phyloP scores from a whole-genome alignment of 2,797 vertebrate genomes.

The Hyperoplus lanceolatus region DNA sequence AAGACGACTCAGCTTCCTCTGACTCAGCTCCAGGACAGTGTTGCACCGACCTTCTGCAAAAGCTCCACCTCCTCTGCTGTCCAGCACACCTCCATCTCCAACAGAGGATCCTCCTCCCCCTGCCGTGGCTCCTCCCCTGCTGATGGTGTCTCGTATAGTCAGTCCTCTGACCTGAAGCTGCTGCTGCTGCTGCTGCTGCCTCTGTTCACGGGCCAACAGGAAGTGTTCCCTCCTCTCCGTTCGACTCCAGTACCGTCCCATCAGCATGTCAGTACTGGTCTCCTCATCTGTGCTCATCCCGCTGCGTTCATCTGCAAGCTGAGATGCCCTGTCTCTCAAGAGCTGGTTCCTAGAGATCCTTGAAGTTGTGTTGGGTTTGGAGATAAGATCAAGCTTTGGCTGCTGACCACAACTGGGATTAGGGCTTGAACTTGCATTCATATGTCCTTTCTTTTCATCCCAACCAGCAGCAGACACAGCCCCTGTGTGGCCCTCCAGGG shows the following conservation, averaged over 20 bases:
- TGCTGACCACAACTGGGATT: slow-evolving; percentile 56
- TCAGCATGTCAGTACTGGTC: slow-evolving; percentile 76
- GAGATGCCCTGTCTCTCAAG: slow-evolving; percentile 83
- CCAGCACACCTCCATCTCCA: slow-evolving; percentile 49
- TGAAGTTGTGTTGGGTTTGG: slow-evolving; percentile 61
- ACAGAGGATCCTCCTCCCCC: slow-evolving; percentile 42
- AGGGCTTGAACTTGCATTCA: slow-evolving; percentile 30
- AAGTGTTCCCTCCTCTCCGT: slow-evolving; percentile 86
- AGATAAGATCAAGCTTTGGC: slow-evolving; percentile 47
- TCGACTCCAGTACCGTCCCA: slow-evolving; percentile 86
- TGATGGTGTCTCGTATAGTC: slow-evolving; percentile 34
- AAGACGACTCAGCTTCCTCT: slow-evolving; percentile 84
- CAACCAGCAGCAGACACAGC: slow-evolving; percentile 37
- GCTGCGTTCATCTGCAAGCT: slow-evolving; percentile 81
- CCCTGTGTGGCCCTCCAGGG: slow-evolving; percentile 79
- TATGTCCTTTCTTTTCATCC: slow-evolving; percentile 59
- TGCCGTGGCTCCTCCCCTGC: slow-evolving; percentile 29
- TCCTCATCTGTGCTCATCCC: slow-evolving; percentile 87
- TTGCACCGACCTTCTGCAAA: slow-evolving; percentile 75
- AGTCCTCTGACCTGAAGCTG: slow-evolving; percentile 71
- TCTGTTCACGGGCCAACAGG: slow-evolving; percentile 81
- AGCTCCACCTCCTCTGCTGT: slow-evolving; percentile 52
- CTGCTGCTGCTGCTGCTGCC: slow-evolving; percentile 80
- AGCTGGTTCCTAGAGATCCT: slow-evolving; percentile 81
- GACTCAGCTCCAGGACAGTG: slow-evolving; percentile 84